phyloP scores from a whole-genome alignment of 2,888 invertebrate genomes.

The Drosophila quinaria region DNA sequence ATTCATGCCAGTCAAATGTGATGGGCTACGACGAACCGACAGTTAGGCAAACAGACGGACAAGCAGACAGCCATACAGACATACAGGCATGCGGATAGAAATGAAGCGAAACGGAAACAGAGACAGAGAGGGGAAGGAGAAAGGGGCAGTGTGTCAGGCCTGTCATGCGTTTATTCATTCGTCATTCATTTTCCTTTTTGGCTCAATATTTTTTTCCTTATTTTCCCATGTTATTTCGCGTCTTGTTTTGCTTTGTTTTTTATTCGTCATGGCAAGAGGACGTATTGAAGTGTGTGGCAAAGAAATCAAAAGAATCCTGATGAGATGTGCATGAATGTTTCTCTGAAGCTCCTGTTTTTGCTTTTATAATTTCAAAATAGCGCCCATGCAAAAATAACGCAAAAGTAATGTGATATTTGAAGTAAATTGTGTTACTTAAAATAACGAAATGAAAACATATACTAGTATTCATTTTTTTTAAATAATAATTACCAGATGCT shows the following conservation, averaged over 20 bases:
- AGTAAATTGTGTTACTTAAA: constrained; percentile 31
- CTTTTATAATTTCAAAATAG: constrained; percentile 37
- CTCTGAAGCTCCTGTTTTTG: constrained; percentile 7
- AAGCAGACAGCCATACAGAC: constrained; percentile 1
- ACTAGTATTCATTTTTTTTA: constrained; percentile 39
- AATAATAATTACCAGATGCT: constrained; percentile 38
- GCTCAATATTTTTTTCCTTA: constrained; percentile 41
- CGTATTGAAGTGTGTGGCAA: constrained; percentile 72
- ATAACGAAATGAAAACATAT: constrained; percentile 21
- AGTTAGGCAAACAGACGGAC: constrained; percentile 44
- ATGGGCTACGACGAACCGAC: constrained; percentile 44
- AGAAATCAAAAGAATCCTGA: constrained; percentile 75
- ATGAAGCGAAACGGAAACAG: constrained; percentile 24
- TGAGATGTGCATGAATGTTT: constrained; percentile 63
- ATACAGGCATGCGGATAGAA: constrained; percentile 42
- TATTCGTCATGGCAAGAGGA: constrained; percentile 45
- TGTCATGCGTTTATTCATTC: constrained; percentile 77
- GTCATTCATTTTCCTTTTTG: constrained; percentile 70
- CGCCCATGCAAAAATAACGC: constrained; percentile 16
- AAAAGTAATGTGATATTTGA: constrained; percentile 29
- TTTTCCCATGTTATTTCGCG: constrained; percentile 12
- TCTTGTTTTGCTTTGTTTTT: constrained; percentile 37
- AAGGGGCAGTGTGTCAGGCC: constrained; percentile 57
- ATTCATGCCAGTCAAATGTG: constrained; percentile 75
- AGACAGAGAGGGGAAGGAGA: background rate